Conservation (phyloP, 2,888 invertebrate genomes). For the Agonum fuliginosum region DNA sequence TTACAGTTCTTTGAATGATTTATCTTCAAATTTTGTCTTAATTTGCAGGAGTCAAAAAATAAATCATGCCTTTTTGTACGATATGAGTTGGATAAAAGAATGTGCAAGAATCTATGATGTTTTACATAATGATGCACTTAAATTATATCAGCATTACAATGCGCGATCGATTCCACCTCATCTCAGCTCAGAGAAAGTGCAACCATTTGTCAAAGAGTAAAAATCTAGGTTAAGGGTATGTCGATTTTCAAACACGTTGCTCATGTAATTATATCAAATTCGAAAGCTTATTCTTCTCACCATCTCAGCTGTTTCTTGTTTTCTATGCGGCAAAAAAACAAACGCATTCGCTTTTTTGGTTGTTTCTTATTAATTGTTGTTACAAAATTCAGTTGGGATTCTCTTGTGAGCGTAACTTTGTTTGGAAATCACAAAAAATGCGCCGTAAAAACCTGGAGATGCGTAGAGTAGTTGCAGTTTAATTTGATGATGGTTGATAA, state of each 20-base stretch:
- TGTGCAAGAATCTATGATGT: background rate
- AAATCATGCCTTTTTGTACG: no score
- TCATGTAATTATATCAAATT: conserved; percentile 54
- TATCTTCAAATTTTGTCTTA: no score
- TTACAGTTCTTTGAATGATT: no score
- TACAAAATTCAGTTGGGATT: conserved; percentile 38
- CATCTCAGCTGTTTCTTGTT: conserved; percentile 24
- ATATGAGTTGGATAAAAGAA: no score
- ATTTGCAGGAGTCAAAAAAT: no score
- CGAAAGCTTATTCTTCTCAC: conserved; percentile 54
- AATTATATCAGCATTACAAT: conserved; percentile 28
- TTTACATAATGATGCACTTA: conserved; percentile 17
- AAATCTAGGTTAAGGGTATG: conserved; percentile 59
- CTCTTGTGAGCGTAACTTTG: conserved; percentile 20
- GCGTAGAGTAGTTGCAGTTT: background rate
- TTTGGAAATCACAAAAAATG: background rate
- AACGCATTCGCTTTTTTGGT: conserved; percentile 15
- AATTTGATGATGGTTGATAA: background rate
- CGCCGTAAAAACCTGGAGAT: background rate
- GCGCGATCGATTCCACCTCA: background rate
- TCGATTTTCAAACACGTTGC: conserved; percentile 39
- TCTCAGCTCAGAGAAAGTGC: conserved; percentile 46
- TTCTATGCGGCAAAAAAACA: conserved; percentile 41
- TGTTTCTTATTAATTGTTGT: conserved; percentile 40
- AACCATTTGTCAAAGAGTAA: conserved; percentile 32